Base-by-base conservation (phyloP, 2,797 vertebrate species). In the Synaphobranchus kaupii region DNA sequence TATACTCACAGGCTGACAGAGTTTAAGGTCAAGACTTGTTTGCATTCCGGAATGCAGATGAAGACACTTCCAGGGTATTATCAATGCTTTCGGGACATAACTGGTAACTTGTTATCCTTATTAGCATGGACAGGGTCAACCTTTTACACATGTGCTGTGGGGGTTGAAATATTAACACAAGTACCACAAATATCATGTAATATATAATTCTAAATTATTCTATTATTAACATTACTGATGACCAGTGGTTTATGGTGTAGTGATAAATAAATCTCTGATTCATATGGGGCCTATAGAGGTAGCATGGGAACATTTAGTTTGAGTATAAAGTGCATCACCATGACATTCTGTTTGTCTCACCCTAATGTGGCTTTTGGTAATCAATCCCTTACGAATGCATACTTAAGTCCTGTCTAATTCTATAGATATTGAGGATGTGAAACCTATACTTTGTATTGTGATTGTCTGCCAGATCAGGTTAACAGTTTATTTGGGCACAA, bases 1-100 rank as follows among this genome's bases (percentile, higher is more conserved):
- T 9, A 52, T 13, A 73, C 44, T 80, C 76, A 3, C 13, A 80
- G 39, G 44, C 39, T 47, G 17, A 0, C 39, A 44, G 44, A 80
- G 17, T 80, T 80, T 9, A 80, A 80, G 76, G 76, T 80, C 76
- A 47, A 22, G 4, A 80, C 76, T 73, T 80, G 76, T 80, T 44
- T 80, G 39, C 76, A 80, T 80, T 80, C 76, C 76, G 47, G 44
- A 80, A 39, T 44, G 39, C 34, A 80, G 39, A 80, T 22, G 22
- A 22, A 80, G 39, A 80, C 44, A 47, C 76, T 9, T 76, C 44
- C 76, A 44, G 20, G 4, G 15, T 47, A 44, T 47, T 80, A 80
- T 80, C 76, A 80, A 47, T 80, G 15, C 25, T 47, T 47, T 80
- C 39, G 39, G 17, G 2, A 25, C 73, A 78, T 5, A 78, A 78